Evolutionary conservation across 2,888 invertebrate species (phyloP).

Genomic region (Microctonus hyperodae): DNA sequence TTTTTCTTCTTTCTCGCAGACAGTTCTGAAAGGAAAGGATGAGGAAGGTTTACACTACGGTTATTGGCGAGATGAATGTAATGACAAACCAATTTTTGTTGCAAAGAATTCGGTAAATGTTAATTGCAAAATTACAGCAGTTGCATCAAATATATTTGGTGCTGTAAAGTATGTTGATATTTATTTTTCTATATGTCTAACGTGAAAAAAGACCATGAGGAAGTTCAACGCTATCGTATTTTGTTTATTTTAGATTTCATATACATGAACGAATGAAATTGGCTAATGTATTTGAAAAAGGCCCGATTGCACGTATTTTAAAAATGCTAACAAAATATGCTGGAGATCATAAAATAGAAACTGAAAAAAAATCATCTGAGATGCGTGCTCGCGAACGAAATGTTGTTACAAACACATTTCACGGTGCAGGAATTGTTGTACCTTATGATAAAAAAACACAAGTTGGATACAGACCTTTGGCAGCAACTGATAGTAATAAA

Average conservation of each 20-base stretch:
- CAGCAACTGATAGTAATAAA: constrained; percentile 71
- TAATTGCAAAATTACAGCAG: constrained; percentile 73
- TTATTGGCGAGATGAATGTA: constrained; percentile 86
- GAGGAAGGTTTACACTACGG: constrained; percentile 83
- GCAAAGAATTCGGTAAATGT: constrained; percentile 77
- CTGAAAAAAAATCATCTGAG: constrained; percentile 67
- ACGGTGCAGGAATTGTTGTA: constrained; percentile 84
- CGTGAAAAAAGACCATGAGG: not conserved
- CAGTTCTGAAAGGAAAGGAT: constrained; percentile 74
- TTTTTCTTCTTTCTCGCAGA: too few species aligned
- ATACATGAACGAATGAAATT: constrained; percentile 64
- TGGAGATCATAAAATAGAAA: constrained; percentile 67
- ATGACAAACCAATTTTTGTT: constrained; percentile 77
- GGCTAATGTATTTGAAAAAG: constrained; percentile 71
- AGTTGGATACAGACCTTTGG: constrained; percentile 82
- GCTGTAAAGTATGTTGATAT: constrained; percentile 72
- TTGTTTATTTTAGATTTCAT: constrained; percentile 62
- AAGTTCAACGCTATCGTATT: not conserved
- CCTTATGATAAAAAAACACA: constrained; percentile 83
- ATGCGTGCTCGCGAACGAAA: constrained; percentile 71
- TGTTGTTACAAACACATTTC: constrained; percentile 77
- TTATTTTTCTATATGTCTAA: too few species aligned
- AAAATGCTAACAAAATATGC: constrained; percentile 72
- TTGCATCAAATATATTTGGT: constrained; percentile 83
- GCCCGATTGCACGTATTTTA: constrained; percentile 68